Evolutionary conservation across 92 coral and sea anemone genomes (phyloP).

Genomic region (Epizoanthus ramosus): DNA sequence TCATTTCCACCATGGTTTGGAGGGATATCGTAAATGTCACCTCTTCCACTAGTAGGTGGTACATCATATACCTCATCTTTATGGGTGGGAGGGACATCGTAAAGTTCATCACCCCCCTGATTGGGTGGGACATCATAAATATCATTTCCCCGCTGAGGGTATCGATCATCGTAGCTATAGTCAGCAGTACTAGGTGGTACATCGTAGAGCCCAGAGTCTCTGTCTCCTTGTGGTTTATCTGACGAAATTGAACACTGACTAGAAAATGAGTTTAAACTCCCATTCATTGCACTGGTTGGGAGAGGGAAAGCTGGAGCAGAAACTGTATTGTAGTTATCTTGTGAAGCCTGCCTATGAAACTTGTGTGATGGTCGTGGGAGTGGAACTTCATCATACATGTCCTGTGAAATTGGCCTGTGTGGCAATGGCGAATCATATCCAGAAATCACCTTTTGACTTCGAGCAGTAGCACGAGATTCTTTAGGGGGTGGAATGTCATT

Average conservation of each 20-base stretch:
- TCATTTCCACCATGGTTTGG: neutral
- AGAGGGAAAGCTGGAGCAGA: conserved; percentile 54
- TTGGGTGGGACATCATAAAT: conserved; percentile 46
- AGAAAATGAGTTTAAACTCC: conserved; percentile 39
- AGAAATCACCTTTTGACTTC: conserved; percentile 5
- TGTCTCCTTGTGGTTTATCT: conserved; percentile 40
- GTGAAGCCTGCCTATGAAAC: conserved; percentile 53
- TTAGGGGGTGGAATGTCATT: neutral
- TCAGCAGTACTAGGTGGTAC: conserved; percentile 51
- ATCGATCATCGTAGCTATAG: conserved; percentile 11
- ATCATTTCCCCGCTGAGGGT: conserved; percentile 2
- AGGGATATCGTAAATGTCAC: conserved; percentile 49
- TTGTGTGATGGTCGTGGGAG: conserved; percentile 29
- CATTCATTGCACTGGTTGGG: conserved; percentile 22
- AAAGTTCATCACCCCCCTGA: conserved; percentile 45
- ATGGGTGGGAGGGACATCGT: conserved; percentile 59
- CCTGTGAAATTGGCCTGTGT: conserved; percentile 42
- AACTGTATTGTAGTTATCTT: conserved; percentile 65
- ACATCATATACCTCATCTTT: conserved; percentile 44
- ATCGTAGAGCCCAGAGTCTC: conserved; percentile 77
- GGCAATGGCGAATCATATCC: neutral
- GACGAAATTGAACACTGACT: conserved; percentile 49
- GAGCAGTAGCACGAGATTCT: conserved; percentile 17
- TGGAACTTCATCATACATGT: conserved; percentile 63
- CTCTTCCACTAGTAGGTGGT: conserved; percentile 30